These are phyloP conservation scores for Halictus quadricinctus DNA, from an alignment of 2,888 invertebrate species.

Conservation along the genomic window DNA sequence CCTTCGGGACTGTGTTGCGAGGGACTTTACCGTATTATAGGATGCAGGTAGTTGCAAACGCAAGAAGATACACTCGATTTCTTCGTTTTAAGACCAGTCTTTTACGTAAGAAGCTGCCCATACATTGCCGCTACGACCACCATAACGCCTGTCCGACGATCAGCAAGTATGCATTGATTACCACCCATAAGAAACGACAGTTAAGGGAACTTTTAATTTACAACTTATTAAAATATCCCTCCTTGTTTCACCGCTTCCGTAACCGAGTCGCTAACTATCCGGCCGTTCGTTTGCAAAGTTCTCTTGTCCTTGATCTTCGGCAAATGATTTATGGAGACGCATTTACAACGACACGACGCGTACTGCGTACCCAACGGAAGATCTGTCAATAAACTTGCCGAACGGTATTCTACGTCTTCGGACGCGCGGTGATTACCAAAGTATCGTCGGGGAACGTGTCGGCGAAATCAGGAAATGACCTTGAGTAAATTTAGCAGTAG, in stretches of 20 bases:
- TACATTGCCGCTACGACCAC: constrained; percentile 19
- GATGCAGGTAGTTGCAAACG: background rate
- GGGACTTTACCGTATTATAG: background rate
- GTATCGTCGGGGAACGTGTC: background rate
- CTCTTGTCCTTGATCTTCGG: constrained; percentile 68
- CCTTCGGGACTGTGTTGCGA: too few species aligned
- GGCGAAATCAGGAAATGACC: constrained; percentile 14
- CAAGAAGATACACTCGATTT: constrained; percentile 1
- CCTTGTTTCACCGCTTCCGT: constrained; percentile 41
- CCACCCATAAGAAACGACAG: constrained; percentile 74
- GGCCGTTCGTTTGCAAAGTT: constrained; percentile 49
- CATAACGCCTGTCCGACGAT: constrained; percentile 25
- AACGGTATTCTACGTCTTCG: constrained; percentile 66
- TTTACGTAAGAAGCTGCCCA: background rate
- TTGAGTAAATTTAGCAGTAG: background rate
- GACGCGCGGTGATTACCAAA: background rate
- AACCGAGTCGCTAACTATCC: constrained; percentile 56
- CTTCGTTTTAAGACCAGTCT: constrained; percentile 21
- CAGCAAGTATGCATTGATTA: constrained; percentile 70
- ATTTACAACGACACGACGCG: constrained; percentile 65
- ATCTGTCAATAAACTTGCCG: constrained; percentile 71
- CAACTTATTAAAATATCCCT: constrained; percentile 73
- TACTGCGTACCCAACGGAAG: constrained; percentile 54
- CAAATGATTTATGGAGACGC: constrained; percentile 74
- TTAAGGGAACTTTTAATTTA: constrained; percentile 74